phyloP scores from a whole-genome alignment of 2,113 vertebrate species.

The Miniopterus natalensis region DNA sequence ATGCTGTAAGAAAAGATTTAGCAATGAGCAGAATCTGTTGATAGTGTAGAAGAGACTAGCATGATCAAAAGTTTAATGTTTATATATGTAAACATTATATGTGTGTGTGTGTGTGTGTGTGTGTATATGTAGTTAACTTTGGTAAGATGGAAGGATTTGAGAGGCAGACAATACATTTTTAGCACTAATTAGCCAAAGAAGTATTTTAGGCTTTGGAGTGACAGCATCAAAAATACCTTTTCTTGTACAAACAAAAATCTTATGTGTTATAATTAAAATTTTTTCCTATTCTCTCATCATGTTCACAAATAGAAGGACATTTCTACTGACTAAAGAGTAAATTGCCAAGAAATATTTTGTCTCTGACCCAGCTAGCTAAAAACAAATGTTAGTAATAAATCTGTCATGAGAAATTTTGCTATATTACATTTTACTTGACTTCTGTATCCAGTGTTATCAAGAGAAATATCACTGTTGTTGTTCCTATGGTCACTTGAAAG shows the following conservation, averaged over 20 bases:
- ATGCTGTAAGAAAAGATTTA: neutral
- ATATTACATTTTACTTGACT: neutral
- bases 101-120: too few relatives aligned
- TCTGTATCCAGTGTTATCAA: neutral
- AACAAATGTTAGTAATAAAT: slow-evolving; percentile 35
- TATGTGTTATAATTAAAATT: slow-evolving; percentile 40
- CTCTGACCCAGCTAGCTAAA: slow-evolving; percentile 62
- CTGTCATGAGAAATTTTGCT: neutral
- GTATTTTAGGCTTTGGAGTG: neutral
- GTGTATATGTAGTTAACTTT: neutral
- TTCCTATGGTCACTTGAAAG: neutral
- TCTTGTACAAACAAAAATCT: slow-evolving; percentile 47
- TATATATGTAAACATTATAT: neutral
- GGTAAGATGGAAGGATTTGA: neutral
- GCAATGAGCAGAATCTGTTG: neutral
- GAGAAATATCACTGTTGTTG: slow-evolving; percentile 19
- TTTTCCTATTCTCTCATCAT: slow-evolving; percentile 1
- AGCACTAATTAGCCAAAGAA: slow-evolving; percentile 31
- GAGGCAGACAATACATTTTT: slow-evolving; percentile 16
- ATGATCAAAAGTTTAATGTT: slow-evolving; percentile 30
- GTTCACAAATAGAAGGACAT: slow-evolving; percentile 21
- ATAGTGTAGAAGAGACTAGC: neutral
- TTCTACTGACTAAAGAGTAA: slow-evolving; percentile 39
- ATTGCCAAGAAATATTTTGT: neutral
- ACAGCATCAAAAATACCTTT: slow-evolving; percentile 17